Conservation (phyloP, 1,140 invertebrate genomes). For the Neodiprion fabricii region DNA sequence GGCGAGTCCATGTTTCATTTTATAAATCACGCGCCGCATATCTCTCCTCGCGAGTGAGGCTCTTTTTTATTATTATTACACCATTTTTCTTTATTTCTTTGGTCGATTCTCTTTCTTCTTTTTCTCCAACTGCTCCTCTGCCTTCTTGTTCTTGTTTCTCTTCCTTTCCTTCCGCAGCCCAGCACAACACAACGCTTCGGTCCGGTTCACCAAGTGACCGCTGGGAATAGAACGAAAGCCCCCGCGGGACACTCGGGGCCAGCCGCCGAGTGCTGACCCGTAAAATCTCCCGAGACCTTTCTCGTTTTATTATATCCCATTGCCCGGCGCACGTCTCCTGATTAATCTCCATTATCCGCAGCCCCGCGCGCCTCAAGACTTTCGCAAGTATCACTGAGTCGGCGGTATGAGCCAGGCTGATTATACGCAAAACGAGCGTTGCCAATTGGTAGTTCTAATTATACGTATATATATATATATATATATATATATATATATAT, state of each 20-base stretch:
- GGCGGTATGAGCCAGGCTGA: too few species aligned
- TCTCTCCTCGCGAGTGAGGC: too few species aligned
- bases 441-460: too few species aligned
- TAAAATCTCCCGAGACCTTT: constrained; percentile 5
- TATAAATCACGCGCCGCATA: too few species aligned
- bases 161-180: neutral
- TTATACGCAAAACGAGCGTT: too few species aligned
- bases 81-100: neutral
- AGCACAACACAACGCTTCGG: neutral
- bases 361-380: neutral
- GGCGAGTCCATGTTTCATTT: too few species aligned
- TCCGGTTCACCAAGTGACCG: neutral
- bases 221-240: neutral
- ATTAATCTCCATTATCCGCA: neutral
- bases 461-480: too few species aligned
- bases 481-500: too few species aligned
- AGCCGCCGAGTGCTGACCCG: neutral
- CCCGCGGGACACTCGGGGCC: too few species aligned
- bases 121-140: neutral
- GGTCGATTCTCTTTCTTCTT: neutral
- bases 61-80: too few species aligned
- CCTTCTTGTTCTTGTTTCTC: neutral
- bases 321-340: neutral
- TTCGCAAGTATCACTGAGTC: neutral
- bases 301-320: neutral